A percentile compares a stretch with the other conserved stretches of the same genome.
Evolutionary conservation across 1,140 invertebrate genomes (phyloP).

Genomic region (Panulirus ornatus): DNA sequence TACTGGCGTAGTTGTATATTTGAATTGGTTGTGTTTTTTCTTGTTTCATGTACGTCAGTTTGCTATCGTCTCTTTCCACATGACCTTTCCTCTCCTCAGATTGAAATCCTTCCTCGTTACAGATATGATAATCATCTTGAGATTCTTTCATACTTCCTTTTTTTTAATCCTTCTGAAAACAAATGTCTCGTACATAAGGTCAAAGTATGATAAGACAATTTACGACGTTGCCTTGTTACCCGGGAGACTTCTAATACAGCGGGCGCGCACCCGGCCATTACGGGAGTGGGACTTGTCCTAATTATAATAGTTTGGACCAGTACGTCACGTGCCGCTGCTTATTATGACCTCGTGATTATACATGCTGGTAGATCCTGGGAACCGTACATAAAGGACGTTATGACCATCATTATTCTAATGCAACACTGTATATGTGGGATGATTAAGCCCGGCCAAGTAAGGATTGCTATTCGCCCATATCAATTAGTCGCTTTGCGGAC

Average conservation of each 20-base stretch:
- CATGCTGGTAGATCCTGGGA: background rate
- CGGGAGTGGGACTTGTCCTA: background rate
- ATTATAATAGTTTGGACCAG: background rate
- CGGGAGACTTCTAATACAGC: background rate
- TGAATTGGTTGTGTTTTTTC: too few species aligned
- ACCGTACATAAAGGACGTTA: constrained; percentile 6
- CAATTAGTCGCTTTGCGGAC: background rate
- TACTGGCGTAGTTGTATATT: too few species aligned
- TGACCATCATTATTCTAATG: background rate
- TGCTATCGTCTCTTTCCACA: too few species aligned
- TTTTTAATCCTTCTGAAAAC: too few species aligned
- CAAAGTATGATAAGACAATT: background rate
- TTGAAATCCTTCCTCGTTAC: too few species aligned
- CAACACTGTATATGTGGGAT: background rate
- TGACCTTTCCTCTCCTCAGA: too few species aligned
- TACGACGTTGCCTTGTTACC: background rate
- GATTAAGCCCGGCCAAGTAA: background rate
- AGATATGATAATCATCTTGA: too few species aligned
- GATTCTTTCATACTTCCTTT: too few species aligned
- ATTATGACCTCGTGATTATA: constrained; percentile 1
- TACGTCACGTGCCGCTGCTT: background rate
- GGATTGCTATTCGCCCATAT: background rate
- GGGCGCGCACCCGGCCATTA: background rate
- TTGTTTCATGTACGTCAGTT: too few species aligned
- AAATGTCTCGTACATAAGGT: too few species aligned